A percentile compares a stretch with the other conserved stretches of the same genome.
phyloP scores from a whole-genome alignment of 1,140 invertebrate genomes.

The Antheraea pernyi region DNA sequence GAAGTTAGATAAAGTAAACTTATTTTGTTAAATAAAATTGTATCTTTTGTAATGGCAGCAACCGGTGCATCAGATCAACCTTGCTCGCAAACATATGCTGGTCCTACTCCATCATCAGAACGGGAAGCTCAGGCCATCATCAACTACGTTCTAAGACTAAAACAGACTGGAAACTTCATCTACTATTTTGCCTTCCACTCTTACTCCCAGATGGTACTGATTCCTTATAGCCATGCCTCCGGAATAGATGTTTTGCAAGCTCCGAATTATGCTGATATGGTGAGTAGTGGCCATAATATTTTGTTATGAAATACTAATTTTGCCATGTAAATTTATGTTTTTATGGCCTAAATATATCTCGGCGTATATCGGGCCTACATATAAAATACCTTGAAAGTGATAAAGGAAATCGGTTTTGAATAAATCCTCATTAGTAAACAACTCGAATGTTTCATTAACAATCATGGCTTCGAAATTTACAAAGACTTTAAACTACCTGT shows the following conservation, averaged over 20 bases:
- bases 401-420: too few species aligned
- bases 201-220: constrained; percentile 86
- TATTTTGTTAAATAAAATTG: too few species aligned
- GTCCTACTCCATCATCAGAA: constrained; percentile 91
- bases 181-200: constrained; percentile 85
- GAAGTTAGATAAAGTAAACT: too few species aligned
- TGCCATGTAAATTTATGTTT: too few species aligned
- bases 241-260: constrained; percentile 69
- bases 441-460: too few species aligned
- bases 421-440: too few species aligned
- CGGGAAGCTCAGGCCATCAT: constrained; percentile 89
- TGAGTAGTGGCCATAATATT: constrained; percentile 44
- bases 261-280: constrained; percentile 82
- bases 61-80: constrained; percentile 89
- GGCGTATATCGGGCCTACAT: too few species aligned
- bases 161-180: constrained; percentile 51
- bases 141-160: constrained; percentile 43
- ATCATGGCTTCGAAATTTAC: too few species aligned
- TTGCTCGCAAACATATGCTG: constrained; percentile 92
- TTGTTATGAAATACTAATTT: too few species aligned
- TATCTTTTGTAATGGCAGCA: constrained; percentile 42
- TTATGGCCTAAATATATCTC: too few species aligned
- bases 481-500: too few species aligned
- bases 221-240: constrained; percentile 85
- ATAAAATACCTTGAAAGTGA: too few species aligned